Base-by-base conservation (phyloP, 2,888 invertebrate genomes). In the Caenorhabditis imperialis region DNA sequence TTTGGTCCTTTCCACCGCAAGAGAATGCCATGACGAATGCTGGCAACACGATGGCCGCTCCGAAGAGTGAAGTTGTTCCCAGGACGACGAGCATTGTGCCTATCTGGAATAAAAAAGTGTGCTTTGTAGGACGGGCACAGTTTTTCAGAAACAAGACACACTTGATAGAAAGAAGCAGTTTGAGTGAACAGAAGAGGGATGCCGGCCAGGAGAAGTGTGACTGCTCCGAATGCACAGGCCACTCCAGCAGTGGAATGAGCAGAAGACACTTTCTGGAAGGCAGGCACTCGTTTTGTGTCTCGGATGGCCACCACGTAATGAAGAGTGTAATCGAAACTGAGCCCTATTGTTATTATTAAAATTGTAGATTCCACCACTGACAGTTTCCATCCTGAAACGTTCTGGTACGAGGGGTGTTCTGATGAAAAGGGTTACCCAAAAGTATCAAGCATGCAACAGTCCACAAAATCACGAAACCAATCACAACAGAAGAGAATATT, bases 301-400 rank as follows among this genome's bases (percentile, higher is more conserved):
- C 37, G 42, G 22, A 69, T 73, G 5, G 71, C 65, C 0, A 75
- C 70, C 16, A 73, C 83, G 48, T 82, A 85, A 58, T 87, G 86
- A 3, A 86, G 75, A 2, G 87, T 86, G 69, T 83, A 86, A 62
- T 86, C 86, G 55, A 86, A 87, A 23, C 85, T 84, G 12, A 86
- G 73, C 3, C 85, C 84, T 14, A 87, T 86, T 12, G 84, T 84
- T 5, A 86, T 81, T 10, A 87, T 84, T 1, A 87, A 61, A 33
- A 86, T 86, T 1, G 86, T 84, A 1, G 86, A 84, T 47, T 86
- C 86, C n/a, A 88, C 79, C 12, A 87, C 85, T n/a, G 85, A 84
- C 35, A 86, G 65, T 23, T 82, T 78, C 86, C 86, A 86, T 10
- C 86, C 86, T 82, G 37, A 27, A 74, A 51, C n/a, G n/a, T n/a